These are phyloP conservation scores for Hoplias malabaricus DNA, from an alignment of 2,113 vertebrate species.

Conservation along the genomic window DNA sequence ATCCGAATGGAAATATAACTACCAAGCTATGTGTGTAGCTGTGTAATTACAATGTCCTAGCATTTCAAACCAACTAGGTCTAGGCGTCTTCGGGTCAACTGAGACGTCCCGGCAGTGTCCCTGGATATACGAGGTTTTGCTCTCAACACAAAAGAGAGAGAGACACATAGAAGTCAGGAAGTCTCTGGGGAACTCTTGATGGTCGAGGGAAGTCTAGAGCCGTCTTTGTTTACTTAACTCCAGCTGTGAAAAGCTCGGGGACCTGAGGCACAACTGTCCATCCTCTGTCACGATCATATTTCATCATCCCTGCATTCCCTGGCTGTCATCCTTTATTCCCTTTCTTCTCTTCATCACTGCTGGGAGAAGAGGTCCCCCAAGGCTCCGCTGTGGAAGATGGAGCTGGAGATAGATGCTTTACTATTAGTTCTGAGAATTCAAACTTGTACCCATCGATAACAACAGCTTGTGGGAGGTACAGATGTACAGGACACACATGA, in stretches of 20 bases:
- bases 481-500: background rate
- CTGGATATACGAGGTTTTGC: background rate
- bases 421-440: background rate
- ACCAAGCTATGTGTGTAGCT: too few species aligned
- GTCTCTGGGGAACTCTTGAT: background rate
- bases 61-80: too few species aligned
- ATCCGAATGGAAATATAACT: too few species aligned
- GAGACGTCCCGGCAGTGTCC: background rate
- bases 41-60: too few species aligned
- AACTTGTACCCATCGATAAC: background rate
- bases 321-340: conserved; percentile 3
- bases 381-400: background rate
- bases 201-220: background rate
- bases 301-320: background rate
- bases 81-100: too few species aligned
- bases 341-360: background rate
- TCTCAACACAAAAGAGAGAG: background rate
- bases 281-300: background rate
- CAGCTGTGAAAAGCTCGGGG: background rate
- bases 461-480: too few species aligned
- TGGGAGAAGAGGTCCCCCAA: conserved; percentile 5
- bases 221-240: background rate
- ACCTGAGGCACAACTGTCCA: background rate
- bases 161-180: background rate
- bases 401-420: background rate